Evolutionary conservation across 2,888 invertebrate species (phyloP).

Genomic region (Helleia helle): DNA sequence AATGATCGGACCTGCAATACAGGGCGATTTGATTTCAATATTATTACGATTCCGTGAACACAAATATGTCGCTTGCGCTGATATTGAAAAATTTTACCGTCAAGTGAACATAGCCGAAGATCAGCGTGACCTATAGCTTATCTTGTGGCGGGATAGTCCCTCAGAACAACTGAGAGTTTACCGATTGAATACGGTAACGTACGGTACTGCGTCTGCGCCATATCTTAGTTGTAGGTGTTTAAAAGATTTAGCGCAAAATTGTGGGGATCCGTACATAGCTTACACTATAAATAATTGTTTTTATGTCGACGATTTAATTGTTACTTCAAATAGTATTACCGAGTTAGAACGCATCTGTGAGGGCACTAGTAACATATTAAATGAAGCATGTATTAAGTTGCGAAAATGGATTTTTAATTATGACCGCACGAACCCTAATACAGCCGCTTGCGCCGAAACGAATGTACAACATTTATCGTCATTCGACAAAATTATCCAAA

Average conservation of each 20-base stretch:
- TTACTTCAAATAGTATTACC: constrained; percentile 9
- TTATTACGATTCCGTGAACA: too few relatives aligned
- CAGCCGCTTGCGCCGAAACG: neutral
- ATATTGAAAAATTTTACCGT: too few relatives aligned
- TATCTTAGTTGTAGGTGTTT: too few relatives aligned
- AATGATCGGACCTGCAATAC: too few relatives aligned
- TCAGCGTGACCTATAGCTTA: too few relatives aligned
- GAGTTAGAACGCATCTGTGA: constrained; percentile 19
- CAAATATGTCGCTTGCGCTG: too few relatives aligned
- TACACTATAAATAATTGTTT: too few relatives aligned
- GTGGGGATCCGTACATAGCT: neutral
- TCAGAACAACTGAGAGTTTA: neutral
- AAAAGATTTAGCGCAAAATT: too few relatives aligned
- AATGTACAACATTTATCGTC: neutral
- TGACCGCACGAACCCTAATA: neutral
- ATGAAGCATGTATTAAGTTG: constrained; percentile 13
- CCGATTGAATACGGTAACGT: neutral
- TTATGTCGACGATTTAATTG: too few relatives aligned
- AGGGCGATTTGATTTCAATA: neutral
- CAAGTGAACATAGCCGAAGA: too few relatives aligned
- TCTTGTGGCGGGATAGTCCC: too few relatives aligned
- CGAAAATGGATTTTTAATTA: constrained; percentile 19
- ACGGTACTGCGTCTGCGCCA: neutral
- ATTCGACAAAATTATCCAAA: constrained; percentile 10
- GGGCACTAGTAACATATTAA: neutral